Conservation (phyloP, 2,888 invertebrate species). For the Drosophila kuntzei region DNA sequence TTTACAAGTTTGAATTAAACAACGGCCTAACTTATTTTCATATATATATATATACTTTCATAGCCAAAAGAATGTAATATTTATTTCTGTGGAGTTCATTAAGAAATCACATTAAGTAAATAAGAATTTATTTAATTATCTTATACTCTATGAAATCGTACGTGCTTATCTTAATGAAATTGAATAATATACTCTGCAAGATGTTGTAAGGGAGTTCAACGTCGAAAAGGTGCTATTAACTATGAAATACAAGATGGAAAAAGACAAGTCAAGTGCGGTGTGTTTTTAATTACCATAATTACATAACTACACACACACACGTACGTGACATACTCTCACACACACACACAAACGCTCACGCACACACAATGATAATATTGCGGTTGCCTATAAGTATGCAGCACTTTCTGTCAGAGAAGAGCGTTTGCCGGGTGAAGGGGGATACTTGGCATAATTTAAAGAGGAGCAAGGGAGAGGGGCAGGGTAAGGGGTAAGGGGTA, state of each 20-base stretch:
- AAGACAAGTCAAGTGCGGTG: constrained; percentile 58
- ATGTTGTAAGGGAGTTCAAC: constrained; percentile 19
- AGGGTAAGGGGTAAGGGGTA: background rate
- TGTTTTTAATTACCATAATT: constrained; percentile 80
- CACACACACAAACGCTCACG: constrained; percentile 10
- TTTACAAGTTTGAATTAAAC: too few species aligned
- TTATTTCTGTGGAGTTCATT: background rate
- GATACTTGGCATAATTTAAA: constrained; percentile 6
- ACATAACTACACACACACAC: constrained; percentile 65
- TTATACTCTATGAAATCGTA: constrained; percentile 5
- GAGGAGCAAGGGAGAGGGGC: background rate
- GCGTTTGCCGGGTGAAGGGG: background rate
- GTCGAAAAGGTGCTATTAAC: constrained; percentile 50
- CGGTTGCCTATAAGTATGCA: constrained; percentile 75
- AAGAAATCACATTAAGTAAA: background rate
- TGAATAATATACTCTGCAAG: constrained; percentile 17
- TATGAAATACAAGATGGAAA: constrained; percentile 45
- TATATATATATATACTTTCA: too few species aligned
- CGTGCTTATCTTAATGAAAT: constrained; percentile 13
- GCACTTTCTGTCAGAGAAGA: constrained; percentile 41
- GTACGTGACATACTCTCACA: background rate
- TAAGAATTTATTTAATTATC: background rate
- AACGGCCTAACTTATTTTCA: too few species aligned
- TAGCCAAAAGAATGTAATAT: background rate
- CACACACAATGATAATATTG: constrained; percentile 48